phyloP scores from a whole-genome alignment of 2,888 invertebrate species.

The Drosophila koepferae region DNA sequence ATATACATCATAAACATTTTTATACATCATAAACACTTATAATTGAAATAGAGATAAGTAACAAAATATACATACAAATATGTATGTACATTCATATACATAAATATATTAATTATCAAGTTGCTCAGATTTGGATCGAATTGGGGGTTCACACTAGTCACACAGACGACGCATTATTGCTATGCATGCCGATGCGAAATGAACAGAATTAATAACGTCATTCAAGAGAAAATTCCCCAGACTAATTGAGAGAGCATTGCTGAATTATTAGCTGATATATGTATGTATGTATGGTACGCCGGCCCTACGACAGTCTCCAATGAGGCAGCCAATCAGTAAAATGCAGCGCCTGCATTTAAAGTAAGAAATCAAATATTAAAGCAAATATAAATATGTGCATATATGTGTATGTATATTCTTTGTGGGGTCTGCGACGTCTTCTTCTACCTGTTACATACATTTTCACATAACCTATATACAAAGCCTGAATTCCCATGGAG shows the following conservation, averaged over 20 bases:
- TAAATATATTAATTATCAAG: not conserved
- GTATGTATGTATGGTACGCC: not conserved
- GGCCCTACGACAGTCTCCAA: not conserved
- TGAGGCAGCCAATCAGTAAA: not conserved
- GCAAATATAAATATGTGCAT: no score
- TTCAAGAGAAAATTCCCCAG: constrained; percentile 30
- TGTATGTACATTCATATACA: not conserved
- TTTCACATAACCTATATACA: no score
- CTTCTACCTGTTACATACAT: no score
- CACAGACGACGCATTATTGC: not conserved
- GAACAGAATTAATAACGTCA: constrained; percentile 61
- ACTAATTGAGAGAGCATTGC: constrained; percentile 9
- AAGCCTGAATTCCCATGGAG: no score
- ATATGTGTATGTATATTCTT: no score
- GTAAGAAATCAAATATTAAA: not conserved
- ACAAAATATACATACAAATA: no score
- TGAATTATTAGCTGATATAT: not conserved
- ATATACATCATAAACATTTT: no score
- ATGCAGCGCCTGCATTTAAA: not conserved
- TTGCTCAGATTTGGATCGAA: not conserved
- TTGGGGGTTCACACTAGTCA: constrained; percentile 37
- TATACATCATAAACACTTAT: no score
- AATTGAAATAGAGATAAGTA: no score
- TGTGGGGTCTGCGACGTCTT: no score
- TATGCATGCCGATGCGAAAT: constrained; percentile 38